phyloP scores from a whole-genome alignment of 2,797 vertebrate genomes.

The Triplophysa yarkandensis region DNA sequence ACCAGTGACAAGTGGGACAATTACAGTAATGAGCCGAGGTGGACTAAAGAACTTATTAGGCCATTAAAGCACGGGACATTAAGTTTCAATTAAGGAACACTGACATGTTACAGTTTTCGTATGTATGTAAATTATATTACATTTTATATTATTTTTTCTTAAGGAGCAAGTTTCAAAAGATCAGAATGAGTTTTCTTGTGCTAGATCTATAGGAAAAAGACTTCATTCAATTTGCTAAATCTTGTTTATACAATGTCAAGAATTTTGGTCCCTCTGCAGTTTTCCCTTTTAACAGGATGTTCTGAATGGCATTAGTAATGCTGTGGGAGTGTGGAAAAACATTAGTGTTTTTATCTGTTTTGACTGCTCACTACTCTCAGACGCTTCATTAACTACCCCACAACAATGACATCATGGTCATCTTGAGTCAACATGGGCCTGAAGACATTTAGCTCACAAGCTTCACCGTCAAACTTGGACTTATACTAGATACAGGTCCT shows the following conservation, averaged over 20 bases:
- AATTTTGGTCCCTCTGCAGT: background rate
- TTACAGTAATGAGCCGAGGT: slow-evolving; percentile 14
- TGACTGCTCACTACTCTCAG: slow-evolving; percentile 37
- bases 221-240: background rate
- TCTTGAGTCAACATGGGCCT: slow-evolving; percentile 43
- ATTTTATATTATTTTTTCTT: background rate
- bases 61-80: background rate
- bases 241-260: background rate
- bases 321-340: slow-evolving; percentile 37
- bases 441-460: background rate
- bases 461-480: background rate
- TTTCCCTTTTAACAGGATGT: slow-evolving; percentile 7
- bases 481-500: slow-evolving; percentile 2
- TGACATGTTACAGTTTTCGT: background rate
- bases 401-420: slow-evolving; percentile 44
- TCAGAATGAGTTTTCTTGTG: background rate
- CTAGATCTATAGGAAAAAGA: background rate
- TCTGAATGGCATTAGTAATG: slow-evolving; percentile 21
- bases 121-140: too few relatives aligned
- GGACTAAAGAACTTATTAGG: background rate
- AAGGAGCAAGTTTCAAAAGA: background rate
- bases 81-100: slow-evolving; percentile 11
- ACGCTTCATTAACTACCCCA: slow-evolving; percentile 16
- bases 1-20: background rate
- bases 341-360: slow-evolving; percentile 18